Conservation (phyloP, 2,113 vertebrate genomes). For the Atractosteus spatula region DNA sequence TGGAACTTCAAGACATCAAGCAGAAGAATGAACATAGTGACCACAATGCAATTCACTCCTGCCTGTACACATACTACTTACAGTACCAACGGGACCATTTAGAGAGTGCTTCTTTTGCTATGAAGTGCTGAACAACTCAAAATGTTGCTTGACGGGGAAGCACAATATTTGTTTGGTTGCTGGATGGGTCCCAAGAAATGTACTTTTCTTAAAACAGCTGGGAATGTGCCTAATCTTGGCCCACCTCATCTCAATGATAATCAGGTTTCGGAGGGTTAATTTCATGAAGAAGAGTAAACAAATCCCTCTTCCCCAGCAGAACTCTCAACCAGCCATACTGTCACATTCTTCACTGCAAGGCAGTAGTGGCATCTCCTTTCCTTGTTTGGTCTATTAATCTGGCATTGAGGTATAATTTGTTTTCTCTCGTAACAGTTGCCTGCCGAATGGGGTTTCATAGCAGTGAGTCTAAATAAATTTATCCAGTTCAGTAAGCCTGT, state of each 20-base stretch:
- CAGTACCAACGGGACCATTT: no score
- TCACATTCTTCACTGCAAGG: constrained; percentile 64
- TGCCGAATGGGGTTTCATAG: constrained; percentile 79
- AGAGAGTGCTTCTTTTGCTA: no score
- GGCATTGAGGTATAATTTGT: constrained; percentile 85
- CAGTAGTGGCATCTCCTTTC: constrained; percentile 76
- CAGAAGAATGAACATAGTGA: no score
- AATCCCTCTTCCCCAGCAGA: neutral
- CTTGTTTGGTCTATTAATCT: constrained; percentile 82
- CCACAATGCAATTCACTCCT: no score
- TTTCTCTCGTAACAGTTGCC: constrained; percentile 78
- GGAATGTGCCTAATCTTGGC: no score
- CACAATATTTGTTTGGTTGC: no score
- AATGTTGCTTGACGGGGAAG: no score
- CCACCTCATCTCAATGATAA: neutral
- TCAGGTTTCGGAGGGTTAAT: neutral
- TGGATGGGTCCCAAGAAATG: no score
- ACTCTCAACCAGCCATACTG: constrained; percentile 2
- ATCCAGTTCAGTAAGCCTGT: constrained; percentile 86
- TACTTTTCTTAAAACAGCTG: no score
- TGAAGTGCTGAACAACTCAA: no score
- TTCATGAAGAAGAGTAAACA: neutral
- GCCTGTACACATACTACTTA: no score
- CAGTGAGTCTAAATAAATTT: constrained; percentile 84
- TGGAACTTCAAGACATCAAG: no score